Conservation (phyloP, 2,888 invertebrate genomes). For the Mimas tiliae region DNA sequence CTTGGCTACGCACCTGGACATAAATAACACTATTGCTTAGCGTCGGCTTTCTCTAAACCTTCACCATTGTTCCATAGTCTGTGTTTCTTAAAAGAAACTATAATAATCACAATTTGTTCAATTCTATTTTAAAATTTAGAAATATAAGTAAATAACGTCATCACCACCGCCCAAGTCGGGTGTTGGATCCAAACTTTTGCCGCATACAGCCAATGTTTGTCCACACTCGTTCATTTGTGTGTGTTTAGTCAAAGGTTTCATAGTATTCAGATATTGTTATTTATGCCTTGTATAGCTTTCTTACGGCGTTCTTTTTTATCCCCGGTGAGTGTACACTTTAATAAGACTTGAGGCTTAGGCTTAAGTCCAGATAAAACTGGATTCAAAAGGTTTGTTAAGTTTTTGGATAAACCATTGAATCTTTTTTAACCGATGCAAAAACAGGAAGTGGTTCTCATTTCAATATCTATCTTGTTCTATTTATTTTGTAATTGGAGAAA, state of each 20-base stretch:
- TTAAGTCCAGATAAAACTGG: neutral
- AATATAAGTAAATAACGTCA: no score
- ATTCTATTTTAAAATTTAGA: no score
- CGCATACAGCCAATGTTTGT: slow-evolving; percentile 43
- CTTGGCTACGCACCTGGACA: no score
- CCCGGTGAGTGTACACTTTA: neutral
- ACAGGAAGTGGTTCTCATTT: neutral
- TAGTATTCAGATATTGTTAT: slow-evolving; percentile 8
- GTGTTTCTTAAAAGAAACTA: neutral
- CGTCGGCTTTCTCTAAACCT: no score
- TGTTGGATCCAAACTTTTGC: slow-evolving; percentile 48
- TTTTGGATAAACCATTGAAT: no score
- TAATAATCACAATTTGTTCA: neutral
- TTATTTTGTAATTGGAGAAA: no score
- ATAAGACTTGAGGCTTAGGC: neutral
- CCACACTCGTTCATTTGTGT: slow-evolving; percentile 39
- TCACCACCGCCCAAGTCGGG: neutral
- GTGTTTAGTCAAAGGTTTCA: slow-evolving; percentile 45
- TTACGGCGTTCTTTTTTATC: slow-evolving; percentile 9
- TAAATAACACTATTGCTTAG: no score
- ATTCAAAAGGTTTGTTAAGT: neutral
- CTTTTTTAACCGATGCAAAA: no score
- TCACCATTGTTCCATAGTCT: neutral
- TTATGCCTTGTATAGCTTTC: slow-evolving; percentile 24
- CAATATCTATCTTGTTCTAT: neutral